A percentile compares a stretch with the other conserved stretches of the same genome.
phyloP scores from a whole-genome alignment of 92 coral and sea anemone genomes.

The Porites cylindrica region DNA sequence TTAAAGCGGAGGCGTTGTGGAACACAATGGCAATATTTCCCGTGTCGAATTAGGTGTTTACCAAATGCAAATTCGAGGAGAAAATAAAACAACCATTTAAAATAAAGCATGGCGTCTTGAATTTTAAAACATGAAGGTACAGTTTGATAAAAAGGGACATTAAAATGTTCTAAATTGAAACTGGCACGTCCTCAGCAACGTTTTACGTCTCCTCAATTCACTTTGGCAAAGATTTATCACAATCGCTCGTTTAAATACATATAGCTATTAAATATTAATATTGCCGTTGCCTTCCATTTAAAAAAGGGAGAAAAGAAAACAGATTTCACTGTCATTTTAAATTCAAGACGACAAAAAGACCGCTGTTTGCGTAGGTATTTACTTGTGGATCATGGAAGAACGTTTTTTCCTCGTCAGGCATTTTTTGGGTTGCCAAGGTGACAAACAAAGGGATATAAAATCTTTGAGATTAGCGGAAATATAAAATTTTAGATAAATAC shows the following conservation, averaged over 20 bases:
- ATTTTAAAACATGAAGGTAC: constrained; percentile 27
- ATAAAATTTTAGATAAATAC: constrained; percentile 11
- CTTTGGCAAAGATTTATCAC: neutral
- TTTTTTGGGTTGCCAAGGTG: constrained; percentile 44
- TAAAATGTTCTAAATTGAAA: too few species aligned
- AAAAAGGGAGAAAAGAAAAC: constrained; percentile 10
- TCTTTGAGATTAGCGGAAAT: constrained; percentile 6
- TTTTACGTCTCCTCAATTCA: too few species aligned
- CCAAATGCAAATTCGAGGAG: constrained; percentile 69
- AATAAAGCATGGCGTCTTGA: constrained; percentile 44
- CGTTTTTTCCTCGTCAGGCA: constrained; percentile 20
- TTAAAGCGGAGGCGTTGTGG: constrained; percentile 33
- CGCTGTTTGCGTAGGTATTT: constrained; percentile 33
- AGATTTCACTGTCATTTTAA: constrained; percentile 32
- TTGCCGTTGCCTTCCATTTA: neutral
- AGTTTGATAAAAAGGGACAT: constrained; percentile 24
- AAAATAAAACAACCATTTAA: constrained; percentile 57
- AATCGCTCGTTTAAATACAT: neutral
- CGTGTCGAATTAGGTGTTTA: constrained; percentile 44
- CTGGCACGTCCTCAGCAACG: too few species aligned
- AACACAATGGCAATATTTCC: constrained; percentile 11
- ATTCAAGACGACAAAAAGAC: constrained; percentile 28
- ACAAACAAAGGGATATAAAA: constrained; percentile 32
- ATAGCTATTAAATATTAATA: constrained; percentile 28
- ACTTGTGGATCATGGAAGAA: constrained; percentile 43